These are phyloP conservation scores for Hartigia nigra DNA, from an alignment of 2,888 invertebrate species.

Conservation along the genomic window DNA sequence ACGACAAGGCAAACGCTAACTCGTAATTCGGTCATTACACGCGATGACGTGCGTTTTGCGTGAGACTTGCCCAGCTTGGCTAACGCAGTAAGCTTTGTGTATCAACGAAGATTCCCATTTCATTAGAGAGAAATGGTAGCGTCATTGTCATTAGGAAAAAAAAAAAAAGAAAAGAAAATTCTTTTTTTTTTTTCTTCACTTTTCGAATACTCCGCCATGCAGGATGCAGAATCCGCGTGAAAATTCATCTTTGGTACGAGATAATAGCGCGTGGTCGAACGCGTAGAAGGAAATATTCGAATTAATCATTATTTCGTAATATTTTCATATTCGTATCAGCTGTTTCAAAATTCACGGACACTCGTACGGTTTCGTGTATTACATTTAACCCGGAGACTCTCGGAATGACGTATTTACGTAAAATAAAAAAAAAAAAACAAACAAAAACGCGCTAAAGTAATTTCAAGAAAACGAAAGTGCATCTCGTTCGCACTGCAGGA, in stretches of 20 bases:
- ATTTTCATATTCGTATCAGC: neutral
- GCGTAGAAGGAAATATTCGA: neutral
- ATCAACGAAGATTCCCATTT: neutral
- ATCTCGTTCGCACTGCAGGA: neutral
- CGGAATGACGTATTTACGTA: neutral
- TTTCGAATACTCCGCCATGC: neutral
- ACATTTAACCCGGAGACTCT: neutral
- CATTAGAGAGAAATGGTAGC: neutral
- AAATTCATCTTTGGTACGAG: neutral
- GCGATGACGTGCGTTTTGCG: slow-evolving; percentile 63
- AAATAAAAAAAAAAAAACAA: too few relatives aligned
- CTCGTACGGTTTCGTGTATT: neutral
- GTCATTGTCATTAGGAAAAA: neutral
- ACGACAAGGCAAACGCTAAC: slow-evolving; percentile 22
- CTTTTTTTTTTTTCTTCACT: too few relatives aligned
- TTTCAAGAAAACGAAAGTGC: neutral
- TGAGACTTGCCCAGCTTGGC: slow-evolving; percentile 29
- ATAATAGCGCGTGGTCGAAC: neutral
- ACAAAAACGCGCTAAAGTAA: neutral
- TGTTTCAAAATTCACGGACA: neutral
- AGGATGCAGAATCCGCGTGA: neutral
- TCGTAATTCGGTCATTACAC: slow-evolving; percentile 65
- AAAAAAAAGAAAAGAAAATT: too few relatives aligned
- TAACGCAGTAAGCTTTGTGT: neutral
- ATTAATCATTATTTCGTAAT: neutral